Percentiles rank a stretch among this genome's conserved stretches.
Evolutionary conservation across 2,888 invertebrate species (phyloP).

Genomic region (Tenthredo notha): DNA sequence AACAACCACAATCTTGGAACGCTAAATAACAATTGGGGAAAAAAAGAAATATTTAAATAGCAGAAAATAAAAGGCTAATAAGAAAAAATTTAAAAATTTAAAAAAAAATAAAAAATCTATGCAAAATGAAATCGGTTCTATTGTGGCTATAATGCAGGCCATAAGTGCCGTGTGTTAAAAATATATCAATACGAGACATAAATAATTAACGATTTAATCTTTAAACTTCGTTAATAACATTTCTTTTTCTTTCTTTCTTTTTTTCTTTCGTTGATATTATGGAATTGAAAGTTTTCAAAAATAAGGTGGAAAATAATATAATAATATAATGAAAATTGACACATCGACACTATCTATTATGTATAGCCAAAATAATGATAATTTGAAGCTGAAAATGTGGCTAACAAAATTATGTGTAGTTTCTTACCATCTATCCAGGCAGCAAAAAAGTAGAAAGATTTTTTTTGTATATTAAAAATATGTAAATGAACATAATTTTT

Average conservation of each 20-base stretch:
- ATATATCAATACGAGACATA: background rate
- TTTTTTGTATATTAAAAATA: conserved; percentile 60
- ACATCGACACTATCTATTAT: conserved; percentile 70
- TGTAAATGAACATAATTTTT: background rate
- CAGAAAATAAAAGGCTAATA: conserved; percentile 36
- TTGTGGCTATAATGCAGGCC: conserved; percentile 38
- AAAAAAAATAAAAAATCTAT: conserved; percentile 55
- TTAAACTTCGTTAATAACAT: background rate
- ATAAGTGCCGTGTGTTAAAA: conserved; percentile 20
- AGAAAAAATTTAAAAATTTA: conserved; percentile 35
- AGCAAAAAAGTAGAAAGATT: conserved; percentile 69
- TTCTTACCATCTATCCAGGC: conserved; percentile 78
- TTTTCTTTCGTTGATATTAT: background rate
- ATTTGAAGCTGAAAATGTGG: conserved; percentile 48
- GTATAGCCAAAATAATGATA: conserved; percentile 39
- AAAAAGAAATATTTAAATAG: background rate
- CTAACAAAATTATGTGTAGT: conserved; percentile 47
- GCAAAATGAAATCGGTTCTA: conserved; percentile 49
- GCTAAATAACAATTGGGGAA: background rate
- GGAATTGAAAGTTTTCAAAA: background rate
- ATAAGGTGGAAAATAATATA: conserved; percentile 55
- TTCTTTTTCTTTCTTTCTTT: background rate
- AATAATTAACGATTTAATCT: background rate
- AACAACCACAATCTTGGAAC: background rate
- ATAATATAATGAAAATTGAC: conserved; percentile 65